Conservation (phyloP, 2,797 vertebrate genomes). For the Helicolenus hilgendorfi region DNA sequence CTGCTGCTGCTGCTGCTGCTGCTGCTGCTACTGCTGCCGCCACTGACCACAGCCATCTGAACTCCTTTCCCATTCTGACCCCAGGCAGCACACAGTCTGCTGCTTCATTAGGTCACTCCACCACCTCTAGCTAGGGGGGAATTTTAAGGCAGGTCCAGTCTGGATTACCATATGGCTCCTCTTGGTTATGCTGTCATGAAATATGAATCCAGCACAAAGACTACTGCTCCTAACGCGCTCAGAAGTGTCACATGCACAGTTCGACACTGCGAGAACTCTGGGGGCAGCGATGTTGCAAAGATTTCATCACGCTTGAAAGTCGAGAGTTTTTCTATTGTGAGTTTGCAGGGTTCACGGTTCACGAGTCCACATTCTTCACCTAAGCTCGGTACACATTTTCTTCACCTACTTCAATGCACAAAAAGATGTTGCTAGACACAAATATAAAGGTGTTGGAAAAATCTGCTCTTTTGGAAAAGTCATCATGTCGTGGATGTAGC, state of each 20-base stretch:
- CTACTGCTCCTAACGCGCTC: slow-evolving; percentile 38
- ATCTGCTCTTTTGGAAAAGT: not conserved
- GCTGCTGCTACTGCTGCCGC: not conserved
- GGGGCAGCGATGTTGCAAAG: slow-evolving; percentile 64
- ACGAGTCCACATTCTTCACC: slow-evolving; percentile 56
- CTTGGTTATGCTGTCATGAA: slow-evolving; percentile 76
- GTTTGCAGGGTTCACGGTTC: not conserved
- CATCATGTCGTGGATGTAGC: not conserved
- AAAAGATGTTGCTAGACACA: not conserved
- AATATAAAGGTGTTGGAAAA: slow-evolving; percentile 12
- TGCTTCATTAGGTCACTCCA: slow-evolving; percentile 83
- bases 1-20: slow-evolving; percentile 57
- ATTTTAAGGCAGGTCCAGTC: slow-evolving; percentile 78
- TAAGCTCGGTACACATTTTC: slow-evolving; percentile 8
- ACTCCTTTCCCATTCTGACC: slow-evolving; percentile 73
- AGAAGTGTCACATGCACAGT: slow-evolving; percentile 60
- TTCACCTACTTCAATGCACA: slow-evolving; percentile 4
- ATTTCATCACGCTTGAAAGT: slow-evolving; percentile 79
- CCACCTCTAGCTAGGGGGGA: slow-evolving; percentile 64
- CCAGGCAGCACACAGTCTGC: slow-evolving; percentile 72
- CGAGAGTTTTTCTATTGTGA: slow-evolving; percentile 11
- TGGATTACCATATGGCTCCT: slow-evolving; percentile 84
- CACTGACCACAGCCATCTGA: slow-evolving; percentile 75
- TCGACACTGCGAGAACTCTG: slow-evolving; percentile 14
- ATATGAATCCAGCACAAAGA: slow-evolving; percentile 77